Percentiles rank a stretch among this genome's conserved stretches.
These are phyloP conservation scores for Hermetia illucens DNA, from an alignment of 1,140 invertebrate genomes.

Conservation along the genomic window DNA sequence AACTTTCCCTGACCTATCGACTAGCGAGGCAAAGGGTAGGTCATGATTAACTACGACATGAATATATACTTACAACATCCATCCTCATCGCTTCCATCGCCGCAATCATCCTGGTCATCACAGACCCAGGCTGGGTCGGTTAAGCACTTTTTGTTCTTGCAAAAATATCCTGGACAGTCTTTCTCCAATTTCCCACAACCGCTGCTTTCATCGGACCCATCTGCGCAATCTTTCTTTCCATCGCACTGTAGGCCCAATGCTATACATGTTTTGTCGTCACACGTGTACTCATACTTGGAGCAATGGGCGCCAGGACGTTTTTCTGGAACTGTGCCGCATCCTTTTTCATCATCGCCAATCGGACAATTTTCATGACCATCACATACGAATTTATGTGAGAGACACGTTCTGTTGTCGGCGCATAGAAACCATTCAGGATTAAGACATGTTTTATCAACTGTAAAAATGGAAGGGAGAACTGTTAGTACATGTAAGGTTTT, in stretches of 20 bases:
- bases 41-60: no score
- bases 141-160: slow-evolving; percentile 20
- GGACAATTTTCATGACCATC: slow-evolving; percentile 38
- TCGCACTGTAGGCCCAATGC: slow-evolving; percentile 53
- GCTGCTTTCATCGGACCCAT: slow-evolving; percentile 55
- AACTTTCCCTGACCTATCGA: no score
- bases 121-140: slow-evolving; percentile 19
- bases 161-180: slow-evolving; percentile 19
- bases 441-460: slow-evolving; percentile 21
- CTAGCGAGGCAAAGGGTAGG: no score
- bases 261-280: slow-evolving; percentile 49
- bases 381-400: slow-evolving; percentile 30
- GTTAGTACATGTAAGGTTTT: not conserved
- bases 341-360: slow-evolving; percentile 32
- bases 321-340: slow-evolving; percentile 9
- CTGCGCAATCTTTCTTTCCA: slow-evolving; percentile 56
- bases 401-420: slow-evolving; percentile 25
- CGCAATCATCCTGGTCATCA: slow-evolving; percentile 39
- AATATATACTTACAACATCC: slow-evolving; percentile 45
- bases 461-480: slow-evolving; percentile 4
- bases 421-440: slow-evolving; percentile 26
- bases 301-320: slow-evolving; percentile 30
- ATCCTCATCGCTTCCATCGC: slow-evolving; percentile 48
- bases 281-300: slow-evolving; percentile 35
- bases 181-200: slow-evolving; percentile 30